Conservation (phyloP, 2,797 vertebrate species). For the Phrynocephalus vlangalii region DNA sequence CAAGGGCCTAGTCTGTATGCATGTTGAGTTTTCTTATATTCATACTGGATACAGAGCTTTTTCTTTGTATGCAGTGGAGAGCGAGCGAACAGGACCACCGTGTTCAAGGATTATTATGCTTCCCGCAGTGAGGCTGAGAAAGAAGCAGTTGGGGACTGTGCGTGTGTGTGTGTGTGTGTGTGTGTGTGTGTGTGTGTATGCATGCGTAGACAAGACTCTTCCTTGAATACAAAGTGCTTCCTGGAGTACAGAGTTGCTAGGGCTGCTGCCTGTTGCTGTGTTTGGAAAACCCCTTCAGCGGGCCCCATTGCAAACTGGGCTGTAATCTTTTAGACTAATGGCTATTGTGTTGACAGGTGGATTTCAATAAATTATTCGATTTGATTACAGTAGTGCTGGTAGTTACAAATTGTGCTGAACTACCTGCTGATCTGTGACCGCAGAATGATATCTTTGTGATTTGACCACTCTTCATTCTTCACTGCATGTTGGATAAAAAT, state of each 20-base stretch:
- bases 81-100: no score
- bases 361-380: not conserved
- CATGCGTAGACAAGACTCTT: not conserved
- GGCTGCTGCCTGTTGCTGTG: not conserved
- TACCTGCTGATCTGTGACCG: no score
- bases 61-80: not conserved
- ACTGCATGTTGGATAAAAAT: not conserved
- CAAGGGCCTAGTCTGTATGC: not conserved
- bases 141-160: not conserved
- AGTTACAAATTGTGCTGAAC: no score
- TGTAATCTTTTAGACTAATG: not conserved
- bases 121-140: not conserved
- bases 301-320: not conserved
- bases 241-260: not conserved
- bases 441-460: no score
- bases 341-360: not conserved
- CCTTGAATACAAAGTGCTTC: slow-evolving; percentile 29
- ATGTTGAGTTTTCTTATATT: slow-evolving; percentile 4
- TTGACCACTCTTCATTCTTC: no score
- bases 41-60: not conserved
- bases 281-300: not conserved
- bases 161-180: not conserved
- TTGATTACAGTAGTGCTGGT: no score
- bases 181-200: not conserved
- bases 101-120: not conserved